Base-by-base conservation (phyloP, 2,888 invertebrate genomes). In the Erpobdella octoculata region DNA sequence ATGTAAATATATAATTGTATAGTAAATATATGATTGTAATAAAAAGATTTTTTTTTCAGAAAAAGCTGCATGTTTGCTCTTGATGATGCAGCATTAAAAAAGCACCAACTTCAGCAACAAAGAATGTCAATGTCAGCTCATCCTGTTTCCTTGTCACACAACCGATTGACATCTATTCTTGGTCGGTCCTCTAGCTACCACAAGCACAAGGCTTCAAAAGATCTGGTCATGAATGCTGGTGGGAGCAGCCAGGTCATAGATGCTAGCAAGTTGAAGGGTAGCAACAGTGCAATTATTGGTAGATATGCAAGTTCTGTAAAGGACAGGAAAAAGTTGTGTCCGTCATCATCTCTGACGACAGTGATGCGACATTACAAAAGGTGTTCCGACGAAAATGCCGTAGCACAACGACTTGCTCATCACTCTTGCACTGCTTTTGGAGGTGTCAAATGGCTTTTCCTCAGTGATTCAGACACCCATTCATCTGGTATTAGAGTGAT, bases 71-170 rank as follows among this genome's bases (percentile, higher is more conserved):
- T 69, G 18, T 53, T 69, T 33, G 69, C 69, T 18, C 35, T 69
- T 53, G 69, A 69, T 31, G 69, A 69, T 48, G 69, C 69, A 8
- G 69, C 48, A 25, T 35, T 69, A 37, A 69, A 69, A 33, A 69
- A 69, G 35, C 25, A 31, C 4, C 53, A 69, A n/a, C 35, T 69
- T n/a, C 69, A 69, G n/a, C 58, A 69, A 31, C 69, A 58, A n/a
- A 41, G 33, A 46, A 15, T 46, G 28, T 67, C 67, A 4, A 58
- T 25, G 5, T 69, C 58, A 4, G n/a, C n/a, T 36, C 35, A 53
- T 25, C 25, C 41, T 18, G n/a, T n/a, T n/a, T 21, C 21, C 21
- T 2, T 53, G 8, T 53, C 21, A 28, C 53, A 53, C 15, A 21
- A 53, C 28, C 53, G 53, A 21, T 28, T 53, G 53, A 28, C n/a